phyloP scores from a whole-genome alignment of 2,113 vertebrate genomes.

The Oceanites oceanicus region DNA sequence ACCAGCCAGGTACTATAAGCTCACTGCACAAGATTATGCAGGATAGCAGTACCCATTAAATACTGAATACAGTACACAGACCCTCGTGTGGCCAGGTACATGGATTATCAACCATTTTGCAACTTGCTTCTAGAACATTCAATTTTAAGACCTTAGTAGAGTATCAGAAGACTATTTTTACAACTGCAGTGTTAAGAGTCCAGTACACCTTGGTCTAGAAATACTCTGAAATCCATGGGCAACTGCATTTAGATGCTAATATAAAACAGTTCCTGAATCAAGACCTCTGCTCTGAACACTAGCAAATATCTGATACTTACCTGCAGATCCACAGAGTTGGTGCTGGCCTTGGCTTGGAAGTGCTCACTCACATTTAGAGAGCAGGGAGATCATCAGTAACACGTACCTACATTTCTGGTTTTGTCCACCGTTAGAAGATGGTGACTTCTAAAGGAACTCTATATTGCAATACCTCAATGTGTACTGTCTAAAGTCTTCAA shows the following conservation, averaged over 20 bases:
- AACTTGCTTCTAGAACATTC: neutral
- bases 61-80: neutral
- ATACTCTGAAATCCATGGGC: neutral
- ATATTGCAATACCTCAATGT: neutral
- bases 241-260: neutral
- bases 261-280: neutral
- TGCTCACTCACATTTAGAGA: neutral
- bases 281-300: neutral
- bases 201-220: neutral
- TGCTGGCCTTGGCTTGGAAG: neutral
- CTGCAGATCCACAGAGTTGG: neutral
- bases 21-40: neutral
- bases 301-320: neutral
- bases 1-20: neutral
- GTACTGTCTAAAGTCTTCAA: neutral
- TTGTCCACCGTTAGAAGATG: neutral
- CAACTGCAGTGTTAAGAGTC: neutral
- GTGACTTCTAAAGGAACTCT: neutral
- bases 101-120: neutral
- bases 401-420: neutral
- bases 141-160: neutral
- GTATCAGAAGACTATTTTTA: neutral
- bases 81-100: accelerated
- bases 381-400: accelerated
- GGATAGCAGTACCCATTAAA: neutral